phyloP scores from a whole-genome alignment of 2,113 vertebrate species.

The Fregetta grallaria region DNA sequence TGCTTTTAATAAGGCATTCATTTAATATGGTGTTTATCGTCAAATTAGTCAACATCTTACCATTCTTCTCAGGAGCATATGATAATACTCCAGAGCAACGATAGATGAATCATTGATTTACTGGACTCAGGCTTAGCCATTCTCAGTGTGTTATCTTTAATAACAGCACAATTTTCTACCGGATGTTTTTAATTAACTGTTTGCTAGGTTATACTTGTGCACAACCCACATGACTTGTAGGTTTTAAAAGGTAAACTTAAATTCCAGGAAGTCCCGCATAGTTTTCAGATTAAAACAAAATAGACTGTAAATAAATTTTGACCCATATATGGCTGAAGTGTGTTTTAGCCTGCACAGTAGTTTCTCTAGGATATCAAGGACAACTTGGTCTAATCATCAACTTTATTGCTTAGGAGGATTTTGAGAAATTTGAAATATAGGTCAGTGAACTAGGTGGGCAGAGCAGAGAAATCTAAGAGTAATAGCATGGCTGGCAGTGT shows the following conservation, averaged over 20 bases:
- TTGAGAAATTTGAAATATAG: slow-evolving; percentile 32
- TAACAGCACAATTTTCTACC: neutral
- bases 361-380: neutral
- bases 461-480: slow-evolving; percentile 18
- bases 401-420: slow-evolving; percentile 1
- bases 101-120: neutral
- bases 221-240: neutral
- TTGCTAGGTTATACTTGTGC: neutral
- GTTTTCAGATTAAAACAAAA: neutral
- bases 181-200: neutral
- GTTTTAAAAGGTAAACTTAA: neutral
- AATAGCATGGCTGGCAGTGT: neutral
- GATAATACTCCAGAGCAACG: neutral
- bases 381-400: neutral
- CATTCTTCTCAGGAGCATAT: neutral
- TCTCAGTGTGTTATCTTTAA: neutral
- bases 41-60: neutral
- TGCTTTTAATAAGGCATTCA: neutral
- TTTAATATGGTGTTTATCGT: neutral
- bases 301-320: neutral
- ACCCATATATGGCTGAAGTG: neutral
- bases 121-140: neutral
- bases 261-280: neutral
- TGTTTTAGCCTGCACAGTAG: neutral
- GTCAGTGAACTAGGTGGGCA: neutral